Conservation (phyloP, 2,888 invertebrate genomes). For the Entomobrya multifasciata region DNA sequence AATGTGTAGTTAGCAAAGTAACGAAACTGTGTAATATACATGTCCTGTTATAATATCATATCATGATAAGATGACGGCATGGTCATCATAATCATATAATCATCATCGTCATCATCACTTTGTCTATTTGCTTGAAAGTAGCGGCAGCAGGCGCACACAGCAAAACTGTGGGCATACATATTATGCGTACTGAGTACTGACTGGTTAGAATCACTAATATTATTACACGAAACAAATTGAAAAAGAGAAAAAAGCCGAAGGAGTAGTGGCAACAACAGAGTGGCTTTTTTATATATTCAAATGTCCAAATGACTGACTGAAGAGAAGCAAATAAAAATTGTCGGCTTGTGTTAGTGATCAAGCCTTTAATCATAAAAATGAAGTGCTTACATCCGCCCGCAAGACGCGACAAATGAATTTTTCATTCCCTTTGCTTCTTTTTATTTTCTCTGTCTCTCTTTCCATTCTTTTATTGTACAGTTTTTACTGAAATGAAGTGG, state of each 20-base stretch:
- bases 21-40: slow-evolving; percentile 9
- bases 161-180: slow-evolving; percentile 24
- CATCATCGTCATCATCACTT: slow-evolving; percentile 11
- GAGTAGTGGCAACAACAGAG: neutral
- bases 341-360: slow-evolving; percentile 70
- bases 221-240: slow-evolving; percentile 58
- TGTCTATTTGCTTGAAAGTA: no score
- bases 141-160: slow-evolving; percentile 34
- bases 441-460: slow-evolving; percentile 1
- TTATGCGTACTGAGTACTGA: slow-evolving; percentile 44
- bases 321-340: slow-evolving; percentile 67
- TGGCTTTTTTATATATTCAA: slow-evolving; percentile 55
- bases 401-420: slow-evolving; percentile 71
- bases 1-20: slow-evolving; percentile 56
- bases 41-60: slow-evolving; percentile 42
- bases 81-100: slow-evolving; percentile 33
- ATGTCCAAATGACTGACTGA: slow-evolving; percentile 68
- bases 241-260: slow-evolving; percentile 62
- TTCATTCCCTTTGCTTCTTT: slow-evolving; percentile 60
- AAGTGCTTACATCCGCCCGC: slow-evolving; percentile 71
- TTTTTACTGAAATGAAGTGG: slow-evolving; percentile 51
- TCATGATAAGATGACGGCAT: slow-evolving; percentile 8
- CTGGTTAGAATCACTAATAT: slow-evolving; percentile 54
- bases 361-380: slow-evolving; percentile 70
- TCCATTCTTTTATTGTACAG: slow-evolving; percentile 4